These are phyloP conservation scores for Plemyria rubiginata DNA, from an alignment of 2,888 invertebrate genomes.

Conservation along the genomic window DNA sequence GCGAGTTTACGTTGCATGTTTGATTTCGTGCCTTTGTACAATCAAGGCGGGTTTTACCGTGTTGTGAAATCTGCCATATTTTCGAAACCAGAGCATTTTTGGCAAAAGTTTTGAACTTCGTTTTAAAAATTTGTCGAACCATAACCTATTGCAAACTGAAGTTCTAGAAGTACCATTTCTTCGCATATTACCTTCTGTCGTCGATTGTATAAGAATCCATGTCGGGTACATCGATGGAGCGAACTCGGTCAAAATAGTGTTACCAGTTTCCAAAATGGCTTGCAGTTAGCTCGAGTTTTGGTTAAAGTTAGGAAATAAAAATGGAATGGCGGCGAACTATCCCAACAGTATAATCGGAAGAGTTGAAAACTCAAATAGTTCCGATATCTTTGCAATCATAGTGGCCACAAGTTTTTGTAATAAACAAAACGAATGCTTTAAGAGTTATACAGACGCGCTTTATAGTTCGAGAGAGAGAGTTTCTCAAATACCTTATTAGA, in stretches of 20 bases:
- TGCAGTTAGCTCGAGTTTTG: slow-evolving; percentile 13
- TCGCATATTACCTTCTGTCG: not conserved
- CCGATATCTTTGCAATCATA: slow-evolving; percentile 10
- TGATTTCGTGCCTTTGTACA: too few species aligned
- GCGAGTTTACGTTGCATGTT: too few species aligned
- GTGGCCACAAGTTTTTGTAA: not conserved
- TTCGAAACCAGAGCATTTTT: too few species aligned
- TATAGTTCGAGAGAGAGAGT: too few species aligned
- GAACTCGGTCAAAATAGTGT: slow-evolving; percentile 17
- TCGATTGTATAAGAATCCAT: not conserved
- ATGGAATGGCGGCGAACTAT: slow-evolving; percentile 4
- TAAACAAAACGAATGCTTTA: not conserved
- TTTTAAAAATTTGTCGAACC: too few species aligned
- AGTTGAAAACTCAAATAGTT: slow-evolving; percentile 6
- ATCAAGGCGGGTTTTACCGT: too few species aligned
- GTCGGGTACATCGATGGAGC: not conserved
- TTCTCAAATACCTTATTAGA: too few species aligned
- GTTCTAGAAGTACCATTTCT: too few species aligned
- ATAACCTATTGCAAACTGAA: too few species aligned
- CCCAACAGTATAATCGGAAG: slow-evolving; percentile 13
- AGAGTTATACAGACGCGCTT: too few species aligned
- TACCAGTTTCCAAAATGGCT: slow-evolving; percentile 14
- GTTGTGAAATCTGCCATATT: too few species aligned
- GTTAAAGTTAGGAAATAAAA: slow-evolving; percentile 21
- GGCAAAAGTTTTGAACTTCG: too few species aligned